Evolutionary conservation across 2,797 vertebrate genomes (phyloP).

Genomic region (Diceros bicornis): DNA sequence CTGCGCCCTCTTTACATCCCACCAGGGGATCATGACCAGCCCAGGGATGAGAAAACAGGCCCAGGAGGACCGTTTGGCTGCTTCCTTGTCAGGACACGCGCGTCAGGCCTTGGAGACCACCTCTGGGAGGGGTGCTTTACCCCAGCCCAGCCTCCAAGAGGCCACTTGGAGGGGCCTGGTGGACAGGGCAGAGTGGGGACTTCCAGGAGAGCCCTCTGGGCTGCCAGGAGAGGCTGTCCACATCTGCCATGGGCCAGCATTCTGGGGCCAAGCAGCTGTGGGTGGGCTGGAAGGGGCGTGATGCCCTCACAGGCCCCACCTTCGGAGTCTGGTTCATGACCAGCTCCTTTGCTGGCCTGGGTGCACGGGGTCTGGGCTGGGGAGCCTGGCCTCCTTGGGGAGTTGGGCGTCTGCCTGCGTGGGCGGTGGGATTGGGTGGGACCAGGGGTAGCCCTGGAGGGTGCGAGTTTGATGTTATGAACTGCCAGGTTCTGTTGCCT

Average conservation of each 20-base stretch:
- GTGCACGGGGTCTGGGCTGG: not conserved
- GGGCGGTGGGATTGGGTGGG: not conserved
- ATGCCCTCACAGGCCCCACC: too few species aligned
- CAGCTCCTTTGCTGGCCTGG: not conserved
- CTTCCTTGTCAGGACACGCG: too few species aligned
- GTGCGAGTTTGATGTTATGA: not conserved
- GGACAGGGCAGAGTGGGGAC: not conserved
- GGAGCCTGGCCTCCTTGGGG: not conserved
- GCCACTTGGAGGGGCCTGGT: not conserved
- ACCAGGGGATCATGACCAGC: not conserved
- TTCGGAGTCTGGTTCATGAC: not conserved
- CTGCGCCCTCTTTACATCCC: too few species aligned
- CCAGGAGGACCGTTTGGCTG: not conserved
- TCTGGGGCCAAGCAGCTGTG: not conserved
- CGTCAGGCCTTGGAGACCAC: not conserved
- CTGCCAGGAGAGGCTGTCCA: not conserved
- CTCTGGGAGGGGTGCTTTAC: not conserved
- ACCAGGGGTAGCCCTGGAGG: not conserved
- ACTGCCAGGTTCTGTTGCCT: too few species aligned
- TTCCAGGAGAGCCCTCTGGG: not conserved
- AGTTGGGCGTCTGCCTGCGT: not conserved
- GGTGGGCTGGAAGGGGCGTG: rapidly evolving
- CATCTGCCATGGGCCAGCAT: too few species aligned
- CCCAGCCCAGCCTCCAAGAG: not conserved
- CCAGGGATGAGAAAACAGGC: not conserved